These are phyloP conservation scores for Brassicogethes aeneus DNA, from an alignment of 2,888 invertebrate species.

Conservation along the genomic window DNA sequence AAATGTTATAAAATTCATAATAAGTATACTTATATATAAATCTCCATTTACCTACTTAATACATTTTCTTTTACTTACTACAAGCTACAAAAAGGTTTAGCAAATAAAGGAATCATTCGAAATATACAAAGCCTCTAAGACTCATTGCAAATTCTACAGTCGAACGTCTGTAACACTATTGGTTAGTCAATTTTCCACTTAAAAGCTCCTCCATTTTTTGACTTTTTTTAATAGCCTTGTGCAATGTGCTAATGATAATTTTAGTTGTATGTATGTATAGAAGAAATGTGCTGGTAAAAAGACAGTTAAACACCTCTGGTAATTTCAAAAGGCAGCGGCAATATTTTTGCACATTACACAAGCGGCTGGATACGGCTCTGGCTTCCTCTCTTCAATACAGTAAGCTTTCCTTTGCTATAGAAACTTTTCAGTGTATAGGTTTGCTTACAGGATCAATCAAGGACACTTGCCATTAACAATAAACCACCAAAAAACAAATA, in stretches of 20 bases:
- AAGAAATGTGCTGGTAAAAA: slow-evolving; percentile 1
- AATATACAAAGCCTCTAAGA: slow-evolving; percentile 31
- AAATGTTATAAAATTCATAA: background rate
- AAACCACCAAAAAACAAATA: background rate
- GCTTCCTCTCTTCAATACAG: slow-evolving; percentile 17
- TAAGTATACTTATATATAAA: background rate
- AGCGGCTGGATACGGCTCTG: slow-evolving; percentile 21
- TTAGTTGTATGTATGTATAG: background rate
- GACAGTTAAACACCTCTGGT: slow-evolving; percentile 2
- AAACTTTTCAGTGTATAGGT: background rate
- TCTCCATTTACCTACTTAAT: slow-evolving; percentile 22
- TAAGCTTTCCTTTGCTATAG: slow-evolving; percentile 15
- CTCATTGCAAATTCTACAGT: too few relatives aligned
- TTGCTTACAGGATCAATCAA: slow-evolving; percentile 16
- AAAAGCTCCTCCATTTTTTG: too few relatives aligned
- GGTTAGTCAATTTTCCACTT: slow-evolving; percentile 18
- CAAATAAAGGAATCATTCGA: slow-evolving; percentile 26
- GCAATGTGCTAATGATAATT: slow-evolving; percentile 21
- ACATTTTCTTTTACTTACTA: slow-evolving; percentile 33
- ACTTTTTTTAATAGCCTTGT: too few relatives aligned
- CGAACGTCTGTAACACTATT: slow-evolving; percentile 25
- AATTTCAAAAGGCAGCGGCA: slow-evolving; percentile 10
- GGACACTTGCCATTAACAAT: slow-evolving; percentile 4
- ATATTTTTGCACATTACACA: slow-evolving; percentile 34
- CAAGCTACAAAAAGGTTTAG: slow-evolving; percentile 33